Evolutionary conservation across 2,113 vertebrate genomes (phyloP).

Genomic region (Acanthochromis polyacanthus): DNA sequence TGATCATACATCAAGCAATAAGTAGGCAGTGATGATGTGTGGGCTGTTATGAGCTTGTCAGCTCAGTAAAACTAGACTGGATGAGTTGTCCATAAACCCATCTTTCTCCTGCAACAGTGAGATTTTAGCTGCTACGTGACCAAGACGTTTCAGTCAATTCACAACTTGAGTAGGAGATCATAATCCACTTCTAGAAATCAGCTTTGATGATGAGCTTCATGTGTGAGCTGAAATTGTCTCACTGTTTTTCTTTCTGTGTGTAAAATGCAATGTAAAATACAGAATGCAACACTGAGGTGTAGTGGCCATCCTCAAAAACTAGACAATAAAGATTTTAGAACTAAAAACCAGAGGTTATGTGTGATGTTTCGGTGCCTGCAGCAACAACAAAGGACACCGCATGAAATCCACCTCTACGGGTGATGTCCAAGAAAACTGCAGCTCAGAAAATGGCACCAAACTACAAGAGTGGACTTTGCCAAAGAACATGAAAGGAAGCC

Average conservation of each 20-base stretch:
- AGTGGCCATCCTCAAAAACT: neutral
- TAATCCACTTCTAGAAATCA: constrained; percentile 18
- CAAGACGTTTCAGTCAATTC: constrained; percentile 3
- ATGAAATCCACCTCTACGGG: neutral
- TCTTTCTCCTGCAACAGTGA: neutral
- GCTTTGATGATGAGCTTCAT: constrained; percentile 19
- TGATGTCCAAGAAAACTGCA: neutral
- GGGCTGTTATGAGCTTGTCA: constrained; percentile 22
- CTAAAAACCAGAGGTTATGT: neutral
- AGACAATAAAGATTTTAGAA: neutral
- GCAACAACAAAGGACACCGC: neutral
- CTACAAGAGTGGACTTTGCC: neutral
- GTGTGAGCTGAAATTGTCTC: neutral
- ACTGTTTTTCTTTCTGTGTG: neutral
- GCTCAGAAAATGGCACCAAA: neutral
- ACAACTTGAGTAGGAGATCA: constrained; percentile 15
- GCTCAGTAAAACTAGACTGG: constrained; percentile 11
- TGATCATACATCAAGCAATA: neutral
- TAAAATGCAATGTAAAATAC: neutral
- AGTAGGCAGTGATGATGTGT: constrained; percentile 6
- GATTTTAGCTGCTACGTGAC: constrained; percentile 22
- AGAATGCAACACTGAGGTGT: neutral
- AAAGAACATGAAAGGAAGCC: no score
- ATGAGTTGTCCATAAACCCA: constrained; percentile 29
- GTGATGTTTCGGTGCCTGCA: neutral